phyloP scores from a whole-genome alignment of 2,888 invertebrate species.

The Epirrita christyi region DNA sequence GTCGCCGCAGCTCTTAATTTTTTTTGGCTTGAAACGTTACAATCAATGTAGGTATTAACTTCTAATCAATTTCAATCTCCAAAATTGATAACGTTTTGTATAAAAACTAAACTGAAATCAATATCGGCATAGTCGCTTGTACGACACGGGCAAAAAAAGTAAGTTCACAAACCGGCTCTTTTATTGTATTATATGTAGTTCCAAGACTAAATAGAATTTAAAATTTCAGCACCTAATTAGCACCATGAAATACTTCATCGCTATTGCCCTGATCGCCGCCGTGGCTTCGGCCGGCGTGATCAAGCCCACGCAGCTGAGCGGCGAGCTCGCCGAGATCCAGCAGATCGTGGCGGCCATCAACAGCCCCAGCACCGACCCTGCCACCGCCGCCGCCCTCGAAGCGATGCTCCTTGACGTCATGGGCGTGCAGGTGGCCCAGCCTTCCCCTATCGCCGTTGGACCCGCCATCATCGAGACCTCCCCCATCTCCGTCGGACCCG shows the following conservation, averaged over 20 bases:
- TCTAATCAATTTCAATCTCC: background rate
- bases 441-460: conserved; percentile 32
- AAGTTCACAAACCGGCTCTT: background rate
- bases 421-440: conserved; percentile 30
- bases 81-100: conserved; percentile 14
- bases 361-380: conserved; percentile 43
- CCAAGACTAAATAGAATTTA: background rate
- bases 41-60: too few relatives aligned
- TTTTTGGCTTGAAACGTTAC: too few relatives aligned
- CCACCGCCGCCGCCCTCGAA: conserved; percentile 40
- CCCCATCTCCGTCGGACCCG: conserved; percentile 38
- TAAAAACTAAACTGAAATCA: conserved; percentile 10
- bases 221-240: conserved; percentile 38
- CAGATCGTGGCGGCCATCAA: conserved; percentile 45
- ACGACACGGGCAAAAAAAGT: conserved; percentile 21
- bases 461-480: conserved; percentile 31
- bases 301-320: conserved; percentile 32
- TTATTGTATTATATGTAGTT: background rate
- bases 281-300: conserved; percentile 59
- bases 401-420: conserved; percentile 36
- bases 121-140: conserved; percentile 20
- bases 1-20: too few relatives aligned
- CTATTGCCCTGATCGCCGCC: conserved; percentile 60
- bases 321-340: conserved; percentile 38
- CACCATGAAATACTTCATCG: conserved; percentile 66